Evolutionary conservation across 2,113 vertebrate genomes (phyloP).

Genomic region (Cyprinodon tularosa): DNA sequence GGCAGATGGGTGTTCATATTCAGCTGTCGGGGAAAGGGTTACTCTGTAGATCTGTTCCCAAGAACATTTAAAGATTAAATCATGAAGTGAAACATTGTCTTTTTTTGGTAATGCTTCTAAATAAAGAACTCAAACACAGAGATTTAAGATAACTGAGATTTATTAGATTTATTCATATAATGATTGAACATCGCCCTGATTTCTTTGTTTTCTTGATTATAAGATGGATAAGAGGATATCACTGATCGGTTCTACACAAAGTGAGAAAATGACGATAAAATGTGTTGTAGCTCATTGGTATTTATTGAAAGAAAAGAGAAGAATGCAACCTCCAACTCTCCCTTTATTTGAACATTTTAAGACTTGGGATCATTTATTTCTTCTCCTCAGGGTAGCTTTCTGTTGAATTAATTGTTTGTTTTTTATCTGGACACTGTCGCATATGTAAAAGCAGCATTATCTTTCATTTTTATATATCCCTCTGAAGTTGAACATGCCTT

Average conservation of each 20-base stretch:
- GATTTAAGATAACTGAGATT: background rate
- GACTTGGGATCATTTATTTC: background rate
- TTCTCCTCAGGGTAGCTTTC: background rate
- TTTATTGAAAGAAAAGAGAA: background rate
- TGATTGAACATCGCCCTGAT: background rate
- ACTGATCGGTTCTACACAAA: background rate
- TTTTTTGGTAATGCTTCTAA: background rate
- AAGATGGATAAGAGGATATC: background rate
- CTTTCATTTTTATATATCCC: background rate
- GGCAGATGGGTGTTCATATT: background rate
- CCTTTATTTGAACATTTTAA: background rate
- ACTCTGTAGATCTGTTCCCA: too few relatives aligned
- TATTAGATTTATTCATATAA: background rate
- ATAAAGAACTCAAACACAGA: background rate
- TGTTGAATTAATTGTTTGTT: background rate
- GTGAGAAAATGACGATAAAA: background rate
- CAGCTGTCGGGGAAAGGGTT: background rate
- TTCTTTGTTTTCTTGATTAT: background rate
- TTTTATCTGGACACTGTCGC: background rate
- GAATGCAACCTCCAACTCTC: background rate
- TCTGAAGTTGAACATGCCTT: background rate
- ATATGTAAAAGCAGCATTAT: background rate
- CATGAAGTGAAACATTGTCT: background rate
- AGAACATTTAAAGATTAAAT: background rate
- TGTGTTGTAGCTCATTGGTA: background rate